Evolutionary conservation across 2,797 vertebrate genomes (phyloP), one percentile per base, ranked within the genome.

Genomic region (Agapornis canus): DNA sequence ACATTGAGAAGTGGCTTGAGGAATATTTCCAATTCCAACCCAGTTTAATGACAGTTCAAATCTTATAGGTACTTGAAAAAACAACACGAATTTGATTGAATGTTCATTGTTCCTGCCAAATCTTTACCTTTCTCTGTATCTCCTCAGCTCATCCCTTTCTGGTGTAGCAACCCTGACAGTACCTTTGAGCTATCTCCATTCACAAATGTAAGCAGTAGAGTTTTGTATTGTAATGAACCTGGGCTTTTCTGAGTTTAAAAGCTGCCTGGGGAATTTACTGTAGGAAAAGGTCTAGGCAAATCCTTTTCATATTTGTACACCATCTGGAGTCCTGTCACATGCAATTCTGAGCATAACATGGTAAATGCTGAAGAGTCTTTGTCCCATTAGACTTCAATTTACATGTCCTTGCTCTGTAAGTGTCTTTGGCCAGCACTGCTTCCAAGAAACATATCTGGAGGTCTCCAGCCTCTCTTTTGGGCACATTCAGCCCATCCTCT

Each of bases 201-300:
- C 51, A 54, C 49, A 63, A 54, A 49, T 9, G 11, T 31, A 37
- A 84, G 54, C 21, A 14, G n/a, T 11, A 6, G 35, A 47, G 60
- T 64, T 65, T 29, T 32, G 35, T 31, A 17, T 27, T 72, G 42
- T n/a, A 91, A 79, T 22, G n/a, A 93, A 60, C 61, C 31, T 29
- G 57, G 26, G 52, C 20, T 90, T 91, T 77, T 87, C 68, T 20
- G 59, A 76, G 27, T 77, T 91, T 75, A 88, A 93, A 88, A 83
- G 40, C 69, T 52, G 32, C 77, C 29, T 78, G 69, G 86, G 85
- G 77, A 96, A 81, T 86, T 90, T 82, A 49, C 45, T 37, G 37
- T 61, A 83, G 72, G 73, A 92, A 83, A 68, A 91, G 26, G 92
- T 66, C 90, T 88, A 93, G 86, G 72, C 61, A 91, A 90, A 94